Conservation (phyloP, 2,888 invertebrate species). For the Mythimna vitellina region DNA sequence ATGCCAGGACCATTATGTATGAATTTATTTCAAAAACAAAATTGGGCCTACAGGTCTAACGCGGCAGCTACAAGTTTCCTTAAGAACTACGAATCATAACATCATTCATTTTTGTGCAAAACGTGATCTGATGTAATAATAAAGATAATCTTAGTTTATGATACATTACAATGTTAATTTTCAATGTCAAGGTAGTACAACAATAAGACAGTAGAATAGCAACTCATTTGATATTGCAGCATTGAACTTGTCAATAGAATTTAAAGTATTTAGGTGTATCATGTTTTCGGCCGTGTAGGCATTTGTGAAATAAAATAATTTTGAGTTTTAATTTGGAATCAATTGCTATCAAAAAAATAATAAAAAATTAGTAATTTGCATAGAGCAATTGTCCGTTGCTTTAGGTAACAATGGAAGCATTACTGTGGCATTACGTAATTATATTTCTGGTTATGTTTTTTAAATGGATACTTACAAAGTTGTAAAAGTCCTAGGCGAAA, state of each 20-base stretch:
- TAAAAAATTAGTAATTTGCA: not conserved
- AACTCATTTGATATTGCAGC: conserved; percentile 32
- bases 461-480: too few species aligned
- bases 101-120: conserved; percentile 69
- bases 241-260: conserved; percentile 42
- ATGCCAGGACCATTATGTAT: not conserved
- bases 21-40: conserved; percentile 20
- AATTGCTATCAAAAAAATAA: not conserved
- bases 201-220: conserved; percentile 42
- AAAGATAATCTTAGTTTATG: conserved; percentile 74
- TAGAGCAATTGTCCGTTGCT: not conserved
- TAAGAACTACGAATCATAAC: conserved; percentile 49
- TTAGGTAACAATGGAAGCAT: not conserved
- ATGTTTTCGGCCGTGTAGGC: not conserved
- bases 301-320: too few species aligned
- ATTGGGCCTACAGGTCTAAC: conserved; percentile 12
- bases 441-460: too few species aligned
- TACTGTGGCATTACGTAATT: not conserved
- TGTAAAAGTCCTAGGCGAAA: too few species aligned
- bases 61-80: conserved; percentile 37
- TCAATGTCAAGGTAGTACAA: conserved; percentile 71
- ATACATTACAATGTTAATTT: conserved; percentile 70
- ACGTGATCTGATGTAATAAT: conserved; percentile 75
- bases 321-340: too few species aligned
- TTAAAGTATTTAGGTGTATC: not conserved